These are phyloP conservation scores for Ammospiza caudacuta DNA, from an alignment of 2,113 vertebrate species.

Conservation along the genomic window DNA sequence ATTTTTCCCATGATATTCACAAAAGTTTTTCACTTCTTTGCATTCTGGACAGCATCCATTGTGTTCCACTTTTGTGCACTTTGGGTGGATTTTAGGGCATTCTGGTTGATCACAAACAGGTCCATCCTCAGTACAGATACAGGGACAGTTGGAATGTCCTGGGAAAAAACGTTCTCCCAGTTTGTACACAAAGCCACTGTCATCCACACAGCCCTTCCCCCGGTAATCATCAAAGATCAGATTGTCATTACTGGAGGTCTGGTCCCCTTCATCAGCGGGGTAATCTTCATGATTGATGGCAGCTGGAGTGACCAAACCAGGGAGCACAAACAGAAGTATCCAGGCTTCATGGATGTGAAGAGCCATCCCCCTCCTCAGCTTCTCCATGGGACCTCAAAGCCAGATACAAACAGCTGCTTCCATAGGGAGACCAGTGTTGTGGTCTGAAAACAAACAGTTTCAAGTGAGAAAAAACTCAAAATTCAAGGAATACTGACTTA, in stretches of 20 bases:
- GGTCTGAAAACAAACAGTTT: conserved; percentile 75
- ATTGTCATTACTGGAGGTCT: conserved; percentile 87
- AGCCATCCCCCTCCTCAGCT: conserved; percentile 90
- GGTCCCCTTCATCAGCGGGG: conserved; percentile 90
- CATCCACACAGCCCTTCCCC: conserved; percentile 98
- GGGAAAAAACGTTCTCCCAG: conserved; percentile 97
- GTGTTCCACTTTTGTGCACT: conserved; percentile 98
- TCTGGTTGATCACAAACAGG: conserved; percentile 98
- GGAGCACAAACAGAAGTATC: conserved; percentile 87
- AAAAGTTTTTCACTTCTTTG: conserved; percentile 99
- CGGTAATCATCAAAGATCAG: conserved; percentile 98
- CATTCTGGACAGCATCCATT: conserved; percentile 99
- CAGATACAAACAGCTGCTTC: conserved; percentile 74
- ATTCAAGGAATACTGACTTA: background rate
- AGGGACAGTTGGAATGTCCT: conserved; percentile 98
- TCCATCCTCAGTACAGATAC: conserved; percentile 97
- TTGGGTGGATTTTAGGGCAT: conserved; percentile 97
- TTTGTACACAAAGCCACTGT: conserved; percentile 98
- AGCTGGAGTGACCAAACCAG: conserved; percentile 81
- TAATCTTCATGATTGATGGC: conserved; percentile 93
- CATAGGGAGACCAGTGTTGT: conserved; percentile 74
- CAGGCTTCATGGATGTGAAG: conserved; percentile 85
- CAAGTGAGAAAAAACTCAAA: conserved; percentile 53
- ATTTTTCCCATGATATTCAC: conserved; percentile 96
- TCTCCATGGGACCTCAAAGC: conserved; percentile 76